Base-by-base conservation (phyloP, 2,797 vertebrate genomes). In the Xiphorhynchus erythropygius region DNA sequence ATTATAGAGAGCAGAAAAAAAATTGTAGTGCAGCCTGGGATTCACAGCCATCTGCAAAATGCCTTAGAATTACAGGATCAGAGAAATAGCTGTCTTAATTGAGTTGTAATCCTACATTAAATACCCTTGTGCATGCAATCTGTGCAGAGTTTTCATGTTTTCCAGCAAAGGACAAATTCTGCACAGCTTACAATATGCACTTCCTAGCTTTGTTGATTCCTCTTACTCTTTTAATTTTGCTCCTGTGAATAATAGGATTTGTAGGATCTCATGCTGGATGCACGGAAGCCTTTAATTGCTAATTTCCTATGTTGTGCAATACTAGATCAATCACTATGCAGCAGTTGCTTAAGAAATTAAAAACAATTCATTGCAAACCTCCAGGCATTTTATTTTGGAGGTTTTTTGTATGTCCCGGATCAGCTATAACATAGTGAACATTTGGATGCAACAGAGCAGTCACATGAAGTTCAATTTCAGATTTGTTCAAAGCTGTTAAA, bases 51-150 rank as follows among this genome's bases (percentile, higher is more conserved):
- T 94, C 78, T 92, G 77, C 71, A 96, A 91, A 94, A 94, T 83
- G 87, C 64, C 55, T 87, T 93, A 49, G 79, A 77, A 84, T 77
- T 91, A 76, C 60, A 67, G 49, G 71, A 93, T 94, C 76, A 95
- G 84, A 95, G 57, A 94, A 95, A 47, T 21, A 76, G 47, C 95
- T 90, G 56, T 70, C 76, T 95, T 89, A 93, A 87, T 70, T 92
- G 87, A 89, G 41, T 93, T 96, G 79, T 81, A 96, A 92, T 94
- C 73, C 74, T 91, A 68, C 49, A 57, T 89, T 91, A 87, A 91
- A 71, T 78, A 76, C 27, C 69, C 63, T 57, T 18, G n/a, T 87
- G 52, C 1, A 0, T 74, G 74, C 35, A 84, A 1, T 80, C 44
- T 86, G n/a, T 73, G 33, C 64, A 56, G 79, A 52, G 46, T 85